These are phyloP conservation scores for Leptinotarsa rubiginosa DNA, from an alignment of 2,888 invertebrate genomes.

Conservation along the genomic window DNA sequence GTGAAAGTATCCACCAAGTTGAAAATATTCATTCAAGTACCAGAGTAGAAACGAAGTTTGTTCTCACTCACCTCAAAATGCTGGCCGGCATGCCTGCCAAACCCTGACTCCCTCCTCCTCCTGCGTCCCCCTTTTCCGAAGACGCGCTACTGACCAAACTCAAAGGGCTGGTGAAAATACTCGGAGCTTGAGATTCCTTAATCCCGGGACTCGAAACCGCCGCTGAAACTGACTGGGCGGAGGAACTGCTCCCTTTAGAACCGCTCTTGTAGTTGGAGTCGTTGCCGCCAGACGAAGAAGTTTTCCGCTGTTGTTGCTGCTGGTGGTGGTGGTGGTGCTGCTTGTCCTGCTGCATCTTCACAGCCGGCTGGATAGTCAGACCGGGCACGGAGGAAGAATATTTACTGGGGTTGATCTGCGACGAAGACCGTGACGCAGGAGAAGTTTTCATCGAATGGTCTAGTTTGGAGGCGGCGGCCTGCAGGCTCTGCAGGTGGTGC, in stretches of 20 bases:
- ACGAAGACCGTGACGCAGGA: constrained; percentile 53
- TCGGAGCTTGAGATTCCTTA: constrained; percentile 60
- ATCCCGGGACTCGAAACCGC: constrained; percentile 41
- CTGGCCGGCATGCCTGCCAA: constrained; percentile 65
- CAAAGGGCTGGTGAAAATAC: constrained; percentile 65
- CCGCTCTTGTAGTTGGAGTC: constrained; percentile 54
- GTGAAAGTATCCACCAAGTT: too few relatives aligned
- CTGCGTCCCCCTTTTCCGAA: constrained; percentile 56
- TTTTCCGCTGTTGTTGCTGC: constrained; percentile 62
- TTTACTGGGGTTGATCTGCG: constrained; percentile 41
- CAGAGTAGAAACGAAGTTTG: too few relatives aligned
- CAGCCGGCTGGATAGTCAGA: constrained; percentile 61
- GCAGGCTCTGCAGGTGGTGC: constrained; percentile 27
- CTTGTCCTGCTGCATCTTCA: constrained; percentile 49
- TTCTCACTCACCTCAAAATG: constrained; percentile 66
- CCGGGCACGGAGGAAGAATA: constrained; percentile 53
- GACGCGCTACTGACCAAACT: constrained; percentile 62
- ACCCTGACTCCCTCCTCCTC: constrained; percentile 56
- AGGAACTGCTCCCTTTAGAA: constrained; percentile 44
- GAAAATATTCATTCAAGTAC: too few relatives aligned
- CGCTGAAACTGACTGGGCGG: constrained; percentile 24
- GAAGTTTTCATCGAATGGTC: constrained; percentile 24
- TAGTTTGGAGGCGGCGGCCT: constrained; percentile 20
- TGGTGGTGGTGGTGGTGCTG: constrained; percentile 33
- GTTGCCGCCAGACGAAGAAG: constrained; percentile 47